Conservation (phyloP, 2,797 vertebrate genomes). For the Lagorchestes hirsutus region DNA sequence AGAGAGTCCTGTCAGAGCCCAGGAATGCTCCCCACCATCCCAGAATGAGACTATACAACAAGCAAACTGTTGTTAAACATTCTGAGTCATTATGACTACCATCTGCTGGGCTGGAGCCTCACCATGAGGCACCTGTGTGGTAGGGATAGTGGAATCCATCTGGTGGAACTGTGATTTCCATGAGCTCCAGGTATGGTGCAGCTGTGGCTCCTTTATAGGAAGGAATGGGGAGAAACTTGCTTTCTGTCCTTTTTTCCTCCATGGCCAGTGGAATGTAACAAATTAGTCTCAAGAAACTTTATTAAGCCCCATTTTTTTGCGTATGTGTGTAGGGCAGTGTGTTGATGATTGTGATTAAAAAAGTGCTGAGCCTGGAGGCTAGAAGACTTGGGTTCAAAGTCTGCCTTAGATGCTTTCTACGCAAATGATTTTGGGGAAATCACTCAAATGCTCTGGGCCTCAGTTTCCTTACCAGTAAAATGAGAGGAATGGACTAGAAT, state of each 20-base stretch:
- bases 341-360: background rate
- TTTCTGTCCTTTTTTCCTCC: background rate
- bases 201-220: background rate
- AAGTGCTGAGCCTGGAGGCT: background rate
- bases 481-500: background rate
- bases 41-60: slow-evolving; percentile 51
- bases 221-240: background rate
- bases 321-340: background rate
- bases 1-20: background rate
- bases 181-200: slow-evolving; percentile 3
- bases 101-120: slow-evolving; percentile 40
- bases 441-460: background rate
- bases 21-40: slow-evolving; percentile 9
- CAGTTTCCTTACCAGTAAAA: background rate
- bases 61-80: slow-evolving; percentile 49
- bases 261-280: background rate
- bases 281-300: background rate
- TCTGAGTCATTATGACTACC: slow-evolving; percentile 36
- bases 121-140: slow-evolving; percentile 24
- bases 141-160: background rate
- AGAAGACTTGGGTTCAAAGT: background rate
- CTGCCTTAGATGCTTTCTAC: background rate
- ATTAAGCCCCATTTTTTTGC: background rate
- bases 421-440: background rate
- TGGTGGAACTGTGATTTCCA: slow-evolving; percentile 16